A percentile compares a stretch with the other conserved stretches of the same genome.
Conservation (phyloP, 2,888 invertebrate species). For the Dinocampus coccinellae region DNA sequence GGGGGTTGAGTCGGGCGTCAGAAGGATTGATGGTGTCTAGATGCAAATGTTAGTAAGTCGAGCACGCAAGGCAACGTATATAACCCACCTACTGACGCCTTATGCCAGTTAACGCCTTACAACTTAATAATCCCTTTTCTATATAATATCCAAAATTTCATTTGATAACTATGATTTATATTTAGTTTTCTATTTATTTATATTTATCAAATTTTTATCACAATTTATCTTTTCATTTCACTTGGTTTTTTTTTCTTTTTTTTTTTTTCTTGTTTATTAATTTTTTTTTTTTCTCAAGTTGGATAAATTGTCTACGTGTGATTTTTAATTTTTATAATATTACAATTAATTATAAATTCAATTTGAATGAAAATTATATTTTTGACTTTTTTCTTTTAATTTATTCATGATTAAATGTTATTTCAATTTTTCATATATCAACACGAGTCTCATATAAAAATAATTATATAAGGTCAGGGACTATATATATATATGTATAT, state of each 20-base stretch:
- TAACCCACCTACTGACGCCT: slow-evolving; percentile 68
- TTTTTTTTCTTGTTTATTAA: background rate
- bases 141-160: slow-evolving; percentile 44
- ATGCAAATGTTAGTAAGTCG: slow-evolving; percentile 68
- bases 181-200: slow-evolving; percentile 2
- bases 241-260: background rate
- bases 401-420: background rate
- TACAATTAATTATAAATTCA: too few species aligned
- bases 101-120: slow-evolving; percentile 70
- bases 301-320: too few species aligned
- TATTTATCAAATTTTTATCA: background rate
- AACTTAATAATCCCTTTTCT: slow-evolving; percentile 68
- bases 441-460: background rate
- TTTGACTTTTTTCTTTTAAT: background rate
- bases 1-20: slow-evolving; percentile 64
- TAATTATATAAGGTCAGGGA: background rate
- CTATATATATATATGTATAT: background rate
- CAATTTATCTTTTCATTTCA: background rate
- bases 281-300: background rate
- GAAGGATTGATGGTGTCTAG: slow-evolving; percentile 70
- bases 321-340: too few species aligned
- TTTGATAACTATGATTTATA: slow-evolving; percentile 4
- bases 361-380: background rate
- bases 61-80: slow-evolving; percentile 63
- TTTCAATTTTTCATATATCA: background rate